Conservation (phyloP, 1,140 invertebrate genomes). For the Megathymus violae region DNA sequence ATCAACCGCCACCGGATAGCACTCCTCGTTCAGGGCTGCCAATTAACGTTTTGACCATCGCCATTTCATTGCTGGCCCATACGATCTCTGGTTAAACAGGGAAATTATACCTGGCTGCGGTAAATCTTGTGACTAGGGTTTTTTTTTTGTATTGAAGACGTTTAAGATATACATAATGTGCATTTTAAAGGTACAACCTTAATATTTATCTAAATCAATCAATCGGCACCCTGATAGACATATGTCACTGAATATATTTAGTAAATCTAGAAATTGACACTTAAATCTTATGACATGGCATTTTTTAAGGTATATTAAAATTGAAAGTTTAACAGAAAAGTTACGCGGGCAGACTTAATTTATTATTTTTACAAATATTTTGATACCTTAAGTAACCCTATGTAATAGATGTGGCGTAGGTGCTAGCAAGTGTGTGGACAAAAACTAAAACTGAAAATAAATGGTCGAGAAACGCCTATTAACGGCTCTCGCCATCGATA, state of each 20-base stretch:
- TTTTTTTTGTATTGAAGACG: not conserved
- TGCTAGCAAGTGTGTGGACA: slow-evolving; percentile 61
- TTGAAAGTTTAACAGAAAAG: too few relatives aligned
- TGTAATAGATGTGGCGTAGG: slow-evolving; percentile 55
- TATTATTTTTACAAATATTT: too few relatives aligned
- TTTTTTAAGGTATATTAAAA: too few relatives aligned
- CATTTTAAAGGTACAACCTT: not conserved
- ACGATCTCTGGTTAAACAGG: slow-evolving; percentile 33
- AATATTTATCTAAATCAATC: not conserved
- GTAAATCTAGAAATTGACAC: too few relatives aligned
- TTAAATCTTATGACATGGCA: too few relatives aligned
- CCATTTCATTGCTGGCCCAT: slow-evolving; percentile 7
- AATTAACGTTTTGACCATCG: slow-evolving; percentile 53
- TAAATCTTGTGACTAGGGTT: slow-evolving; percentile 17
- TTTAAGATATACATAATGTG: not conserved
- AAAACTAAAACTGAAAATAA: slow-evolving; percentile 73
- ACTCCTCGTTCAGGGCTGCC: slow-evolving; percentile 68
- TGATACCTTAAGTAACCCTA: slow-evolving; percentile 44
- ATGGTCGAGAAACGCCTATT: slow-evolving; percentile 62
- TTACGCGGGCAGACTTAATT: too few relatives aligned
- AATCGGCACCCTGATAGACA: too few relatives aligned
- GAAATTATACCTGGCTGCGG: slow-evolving; percentile 9
- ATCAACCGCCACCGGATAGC: slow-evolving; percentile 81
- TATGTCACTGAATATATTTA: too few relatives aligned
- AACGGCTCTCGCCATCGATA: slow-evolving; percentile 51